Evolutionary conservation across 2,113 vertebrate species (phyloP).

Genomic region (Macaca fascicularis): T2T-MFA8v1.1 NC_088379.1:174376001-174376500

Average conservation of each 20-base stretch:
- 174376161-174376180: background rate
- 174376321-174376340: background rate
- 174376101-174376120: background rate
- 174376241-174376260: background rate
- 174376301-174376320: background rate
- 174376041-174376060: background rate
- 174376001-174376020: conserved; percentile 22
- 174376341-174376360: background rate
- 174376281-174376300: background rate
- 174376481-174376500: background rate
- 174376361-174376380: background rate
- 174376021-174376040: background rate
- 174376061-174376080: conserved; percentile 36
- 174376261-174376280: background rate
- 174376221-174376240: background rate
- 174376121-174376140: background rate
- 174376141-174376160: background rate
- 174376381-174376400: background rate
- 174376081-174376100: background rate
- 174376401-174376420: background rate
- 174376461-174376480: background rate
- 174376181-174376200: background rate
- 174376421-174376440: background rate
- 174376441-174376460: background rate
- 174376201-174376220: background rate